phyloP scores from a whole-genome alignment of 2,113 vertebrate genomes.

The Capra hircus region DNA sequence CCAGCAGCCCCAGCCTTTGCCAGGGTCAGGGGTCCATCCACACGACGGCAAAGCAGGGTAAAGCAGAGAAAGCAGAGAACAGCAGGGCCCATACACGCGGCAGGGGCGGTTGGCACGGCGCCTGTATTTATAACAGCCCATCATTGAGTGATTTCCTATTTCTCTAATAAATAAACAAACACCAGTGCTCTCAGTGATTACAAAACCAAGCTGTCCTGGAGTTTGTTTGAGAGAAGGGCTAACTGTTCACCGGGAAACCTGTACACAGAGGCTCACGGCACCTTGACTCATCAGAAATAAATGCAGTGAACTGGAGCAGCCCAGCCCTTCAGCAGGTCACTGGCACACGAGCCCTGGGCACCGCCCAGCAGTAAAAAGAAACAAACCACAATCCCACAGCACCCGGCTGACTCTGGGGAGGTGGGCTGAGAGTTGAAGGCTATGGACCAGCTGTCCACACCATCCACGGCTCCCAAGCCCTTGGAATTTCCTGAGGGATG shows the following conservation, averaged over 20 bases:
- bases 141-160: neutral
- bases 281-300: neutral
- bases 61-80: neutral
- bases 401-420: neutral
- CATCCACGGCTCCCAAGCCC: neutral
- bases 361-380: neutral
- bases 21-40: neutral
- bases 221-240: neutral
- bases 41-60: fast-evolving
- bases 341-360: neutral
- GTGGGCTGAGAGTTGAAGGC: fast-evolving
- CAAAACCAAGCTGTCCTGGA: neutral
- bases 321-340: neutral
- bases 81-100: fast-evolving
- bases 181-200: fast-evolving
- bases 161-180: neutral
- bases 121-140: neutral
- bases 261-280: neutral
- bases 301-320: neutral
- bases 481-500: neutral
- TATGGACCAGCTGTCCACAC: neutral
- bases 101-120: fast-evolving
- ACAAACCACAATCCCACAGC: too few relatives aligned
- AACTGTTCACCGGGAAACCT: neutral
- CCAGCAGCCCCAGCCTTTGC: neutral